A percentile compares a stretch with the other conserved stretches of the same genome.
These are phyloP conservation scores for Clinocottus analis DNA, from an alignment of 2,113 vertebrate genomes.

Conservation along the genomic window DNA sequence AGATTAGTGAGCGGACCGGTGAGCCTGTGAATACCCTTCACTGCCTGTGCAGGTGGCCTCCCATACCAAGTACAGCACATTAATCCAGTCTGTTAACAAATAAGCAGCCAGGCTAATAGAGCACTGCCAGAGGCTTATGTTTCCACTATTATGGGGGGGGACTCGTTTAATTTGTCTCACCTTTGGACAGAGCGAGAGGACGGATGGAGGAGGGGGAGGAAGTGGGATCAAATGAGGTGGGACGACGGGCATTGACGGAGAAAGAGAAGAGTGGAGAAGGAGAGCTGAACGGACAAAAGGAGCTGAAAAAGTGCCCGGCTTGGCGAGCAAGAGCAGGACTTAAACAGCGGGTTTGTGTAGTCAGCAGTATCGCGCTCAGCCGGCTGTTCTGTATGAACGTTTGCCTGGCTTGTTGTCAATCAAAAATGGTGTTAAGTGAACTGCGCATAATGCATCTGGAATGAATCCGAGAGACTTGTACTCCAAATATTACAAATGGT, in stretches of 20 bases:
- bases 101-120: conserved; percentile 76
- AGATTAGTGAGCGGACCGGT: conserved; percentile 73
- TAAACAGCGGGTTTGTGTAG: conserved; percentile 51
- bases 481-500: conserved; percentile 11
- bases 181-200: conserved; percentile 37
- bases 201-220: background rate
- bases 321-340: conserved; percentile 47
- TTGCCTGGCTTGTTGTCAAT: conserved; percentile 57
- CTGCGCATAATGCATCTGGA: conserved; percentile 50
- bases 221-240: conserved; percentile 33
- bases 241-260: conserved; percentile 26
- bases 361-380: conserved; percentile 67
- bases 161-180: conserved; percentile 73
- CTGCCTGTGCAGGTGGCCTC: conserved; percentile 73
- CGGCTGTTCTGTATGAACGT: conserved; percentile 48
- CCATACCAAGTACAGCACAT: conserved; percentile 75
- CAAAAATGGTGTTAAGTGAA: conserved; percentile 51
- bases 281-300: conserved; percentile 57
- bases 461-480: conserved; percentile 24
- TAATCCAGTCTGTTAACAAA: conserved; percentile 79
- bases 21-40: conserved; percentile 74
- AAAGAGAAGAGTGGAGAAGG: background rate
- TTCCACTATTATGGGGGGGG: conserved; percentile 57
- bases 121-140: conserved; percentile 68
- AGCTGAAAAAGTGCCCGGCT: conserved; percentile 49